phyloP scores from a whole-genome alignment of 2,113 vertebrate genomes.

The Anguilla rostrata region DNA sequence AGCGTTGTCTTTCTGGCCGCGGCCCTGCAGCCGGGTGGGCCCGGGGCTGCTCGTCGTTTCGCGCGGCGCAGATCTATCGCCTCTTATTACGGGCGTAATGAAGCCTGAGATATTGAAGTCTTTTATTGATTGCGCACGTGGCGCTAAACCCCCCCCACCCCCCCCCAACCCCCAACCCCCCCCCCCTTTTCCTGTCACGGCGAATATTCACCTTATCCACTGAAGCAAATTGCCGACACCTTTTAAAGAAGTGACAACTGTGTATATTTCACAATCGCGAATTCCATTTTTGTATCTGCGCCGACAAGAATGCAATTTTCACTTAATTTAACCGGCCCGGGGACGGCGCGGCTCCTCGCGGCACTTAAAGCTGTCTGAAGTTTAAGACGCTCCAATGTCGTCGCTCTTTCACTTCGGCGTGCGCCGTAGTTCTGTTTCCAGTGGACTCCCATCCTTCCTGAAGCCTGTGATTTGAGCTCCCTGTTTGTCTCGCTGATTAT shows the following conservation, averaged over 20 bases:
- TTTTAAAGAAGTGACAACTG: constrained; percentile 95
- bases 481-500: neutral
- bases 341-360: constrained; percentile 66
- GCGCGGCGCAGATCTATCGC: constrained; percentile 82
- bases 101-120: constrained; percentile 90
- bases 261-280: constrained; percentile 89
- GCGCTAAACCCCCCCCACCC: constrained; percentile 79
- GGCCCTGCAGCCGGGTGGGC: constrained; percentile 44
- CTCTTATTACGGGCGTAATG: constrained; percentile 93
- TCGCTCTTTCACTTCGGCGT: constrained; percentile 43
- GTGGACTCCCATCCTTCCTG: constrained; percentile 32
- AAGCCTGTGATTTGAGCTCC: constrained; percentile 43
- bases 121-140: constrained; percentile 95
- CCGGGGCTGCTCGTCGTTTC: constrained; percentile 69
- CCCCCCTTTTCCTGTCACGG: constrained; percentile 73
- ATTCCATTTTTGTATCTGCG: constrained; percentile 94
- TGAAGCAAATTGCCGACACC: constrained; percentile 94
- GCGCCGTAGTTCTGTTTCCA: constrained; percentile 14
- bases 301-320: constrained; percentile 96
- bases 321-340: constrained; percentile 87
- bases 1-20: constrained; percentile 70
- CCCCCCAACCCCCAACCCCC: no score
- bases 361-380: constrained; percentile 32
- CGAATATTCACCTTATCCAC: constrained; percentile 90
- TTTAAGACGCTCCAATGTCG: constrained; percentile 71